Evolutionary conservation across 2,888 invertebrate genomes (phyloP), one percentile per base, ranked within the genome.

Genomic region (Drosophila anceps): DNA sequence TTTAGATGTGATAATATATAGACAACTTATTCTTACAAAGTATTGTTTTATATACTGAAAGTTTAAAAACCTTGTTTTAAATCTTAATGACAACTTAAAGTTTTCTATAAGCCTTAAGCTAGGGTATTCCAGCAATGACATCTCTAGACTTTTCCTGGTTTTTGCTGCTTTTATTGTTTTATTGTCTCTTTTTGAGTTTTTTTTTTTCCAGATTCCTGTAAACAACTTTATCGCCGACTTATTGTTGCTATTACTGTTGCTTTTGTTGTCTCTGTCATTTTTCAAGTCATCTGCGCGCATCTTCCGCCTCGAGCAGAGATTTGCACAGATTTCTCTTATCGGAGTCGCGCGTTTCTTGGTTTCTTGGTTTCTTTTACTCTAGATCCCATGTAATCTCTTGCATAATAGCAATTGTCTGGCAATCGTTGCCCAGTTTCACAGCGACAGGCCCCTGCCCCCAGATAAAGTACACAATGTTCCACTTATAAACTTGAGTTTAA

Each of bases 171-270:
- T 71, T 72, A 79, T 90, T 76, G 64, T 74, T 84, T 59, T 87
- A 50, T 84, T 84, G 85, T 55, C 69, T 82, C 79, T 74, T 69
- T 69, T 71, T 77, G 75, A 68, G 61, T 58, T 35, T 53, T 37
- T 35, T 33, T 51, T 18, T 35, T 24, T 63, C n/a, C 55, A 76
- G 75, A 80, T 90, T 79, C 78, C 82, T 81, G 92, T 92, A 91
- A 92, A 92, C 92, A 91, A 87, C 88, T 81, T 91, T 91, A 91
- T 91, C 91, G 82, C 80, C 79, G 59, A 67, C 43, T 69, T 46
- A 55, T 35, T 27, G 58, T 48, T 44, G 48, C 15, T 33, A 39
- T 35, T n/a, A n/a, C n/a, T 24, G 55, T 37, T 50, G 69, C 62
- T 41, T 58, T 68, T 46, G 55, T n/a, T 41, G 41, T 27, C 33